Base-by-base conservation (phyloP, 2,797 vertebrate genomes). In the Vireo griseus region DNA sequence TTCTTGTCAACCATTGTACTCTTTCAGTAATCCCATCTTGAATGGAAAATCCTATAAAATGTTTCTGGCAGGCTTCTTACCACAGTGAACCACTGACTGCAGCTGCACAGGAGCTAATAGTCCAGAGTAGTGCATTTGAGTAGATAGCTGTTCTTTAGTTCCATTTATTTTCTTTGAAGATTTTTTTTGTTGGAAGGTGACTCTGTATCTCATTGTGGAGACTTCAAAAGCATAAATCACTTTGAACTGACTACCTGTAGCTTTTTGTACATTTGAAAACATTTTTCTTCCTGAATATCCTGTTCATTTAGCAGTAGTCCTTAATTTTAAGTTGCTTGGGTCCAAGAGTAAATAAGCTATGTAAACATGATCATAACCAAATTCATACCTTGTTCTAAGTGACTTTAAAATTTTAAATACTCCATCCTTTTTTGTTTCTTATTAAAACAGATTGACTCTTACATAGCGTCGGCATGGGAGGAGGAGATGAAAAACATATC, bases 11-110 rank as follows among this genome's bases (percentile, higher is more conserved):
- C n/a, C 13, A 25, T 52, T 18, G 4, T 57, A 48, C 0, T 0
- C 33, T 91, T 88, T 76, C 42, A 86, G 29, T 87, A 96, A 87
- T 95, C 74, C 29, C 24, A 71, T 85, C 92, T 87, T 87, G 59
- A 87, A 87, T 63, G n/a, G 63, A 89, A 89, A 94, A 80, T 74
- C 39, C 50, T 92, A 8, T 51, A 67, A 92, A 94, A 87, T 77
- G 40, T 91, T 91, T 91, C 52, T 94, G 35, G 35, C 52, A 50
- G 45, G 65, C 57, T 91, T 86, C 58, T 80, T 79, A 42, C 33
- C 33, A 10, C 39, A 65, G 35, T n/a, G 35, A 72, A 65, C 54
- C 21, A 39, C 52, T 40, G 50, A 20, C 37, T 80, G 18, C 67
- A 90, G 83, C 67, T 2, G 3, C 33, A 71, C 16, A 24, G 65